Base-by-base conservation (phyloP, 2,797 vertebrate genomes). In the Molossus alvarezi region DNA sequence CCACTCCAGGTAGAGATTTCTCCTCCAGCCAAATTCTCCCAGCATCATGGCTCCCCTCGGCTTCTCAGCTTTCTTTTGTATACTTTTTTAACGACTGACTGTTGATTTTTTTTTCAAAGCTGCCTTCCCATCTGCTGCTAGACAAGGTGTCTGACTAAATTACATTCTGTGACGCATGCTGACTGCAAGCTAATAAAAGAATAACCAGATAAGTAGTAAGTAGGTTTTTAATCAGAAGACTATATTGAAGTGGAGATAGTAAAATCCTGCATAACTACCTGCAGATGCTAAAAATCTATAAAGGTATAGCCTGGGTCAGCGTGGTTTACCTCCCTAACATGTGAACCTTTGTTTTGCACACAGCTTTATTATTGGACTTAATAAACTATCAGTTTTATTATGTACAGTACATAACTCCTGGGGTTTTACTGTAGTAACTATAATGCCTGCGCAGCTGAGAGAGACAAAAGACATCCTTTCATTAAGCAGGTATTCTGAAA, bases 181-280 rank as follows among this genome's bases (percentile, higher is more conserved):
- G 96, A 80, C 95, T 65, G 14, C 95, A 97, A 97, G 95, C 98
- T 98, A 98, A 97, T 98, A 98, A 98, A 98, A 98, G 84, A 95
- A 96, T 93, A 96, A 48, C 96, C 93, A 96, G 97, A 79, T 97
- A 98, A 96, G 87, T 55, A 94, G 95, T 98, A 97, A 94, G 95
- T 97, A 96, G 91, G 96, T 90, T 98, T 98, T 98, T 98, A 98
- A 98, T 98, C 98, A 98, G 97, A 98, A 97, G 95, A 98, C 96
- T 97, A 97, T 98, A 98, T 98, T 99, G 98, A 98, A 92, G 94
- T 64, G 94, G 87, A 98, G 98, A 98, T 97, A 98, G 97, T 98
- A 99, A 98, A 98, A 97, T 88, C 86, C 94, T 0, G 1, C 41
- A 18, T 98, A 98, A 99, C 96, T 97, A 98, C 96, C 95, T 98